Base-by-base conservation (phyloP, 2,113 vertebrate genomes). In the Grammomys dolichurus region DNA sequence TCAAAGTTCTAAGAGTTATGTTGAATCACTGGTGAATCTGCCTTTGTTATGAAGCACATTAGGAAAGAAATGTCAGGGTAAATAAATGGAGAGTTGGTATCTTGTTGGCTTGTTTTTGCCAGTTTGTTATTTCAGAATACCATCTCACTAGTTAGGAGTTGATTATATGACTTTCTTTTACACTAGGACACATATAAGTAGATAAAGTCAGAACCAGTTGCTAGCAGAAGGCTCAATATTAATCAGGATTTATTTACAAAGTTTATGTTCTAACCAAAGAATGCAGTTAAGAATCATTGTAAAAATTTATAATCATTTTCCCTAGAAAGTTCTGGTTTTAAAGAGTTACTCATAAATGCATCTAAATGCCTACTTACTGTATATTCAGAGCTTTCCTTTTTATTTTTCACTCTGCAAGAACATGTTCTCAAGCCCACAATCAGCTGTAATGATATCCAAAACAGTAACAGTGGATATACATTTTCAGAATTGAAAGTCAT, bases 401-500 rank as follows among this genome's bases (percentile, higher is more conserved):
- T 92, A 85, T 94, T 96, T 46, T 56, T 78, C 77, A 92, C 46
- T 95, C 91, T 95, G 85, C 92, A 96, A 92, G 72, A 90, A 97
- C 92, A 95, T 0, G 95, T 86, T 97, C 67, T 87, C 88, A 96
- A 97, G 69, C 48, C 91, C 51, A 91, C 77, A 94, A 97, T 98
- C 95, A 93, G 81, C 85, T 97, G 90, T 96, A 95, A 96, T 54
- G 95, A 87, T 63, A 97, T 92, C 93, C 77, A 91, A 97, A 97
- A 98, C 95, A 96, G 87, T 97, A 97, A 96, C 76, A 96, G 93
- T 93, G 77, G 82, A 96, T 96, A 43, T 95, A 95, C 88, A 96
- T 97, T 97, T 97, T 97, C 90, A 96, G 96, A 98, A 97, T 97
- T 96, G 95, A 97, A 98, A 96, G 95, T 95, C 95, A 95, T 97